Evolutionary conservation across 2,888 invertebrate species (phyloP), one percentile per base, ranked within the genome.

Genomic region (Synanthedon myopaeformis): DNA sequence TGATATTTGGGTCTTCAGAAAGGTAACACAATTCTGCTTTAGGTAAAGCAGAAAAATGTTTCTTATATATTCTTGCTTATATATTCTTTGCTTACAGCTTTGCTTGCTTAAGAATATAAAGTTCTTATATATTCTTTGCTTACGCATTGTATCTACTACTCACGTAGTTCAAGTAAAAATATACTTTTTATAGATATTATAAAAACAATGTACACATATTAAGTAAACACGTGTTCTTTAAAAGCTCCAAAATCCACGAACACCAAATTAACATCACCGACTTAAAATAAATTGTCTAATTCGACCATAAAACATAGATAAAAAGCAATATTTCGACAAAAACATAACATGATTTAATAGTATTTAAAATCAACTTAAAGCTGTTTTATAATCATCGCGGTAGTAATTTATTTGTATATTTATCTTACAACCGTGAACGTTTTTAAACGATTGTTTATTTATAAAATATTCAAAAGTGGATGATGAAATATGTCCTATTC

Each of bases 171-270:
- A 35, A 35, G 0, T 35, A 3, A 10, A 35, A 8, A 35, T 10
- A 35, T n/a, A 2, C 6, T 3, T 8, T 35, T 35, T 10, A 35
- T 10, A 23, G 23, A 35, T 35, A 10, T 35, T 35, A 10, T 35
- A 35, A 35, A 35, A 35, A 8, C 10, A 35, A 35, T 35, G 3
- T 45, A 0, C 2, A 45, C 5, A 2, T 17, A 49, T 13, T 49
- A 49, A 53, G 17, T 23, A 35, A 54, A 69, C 74, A 74, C 63
- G 64, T 73, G 72, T 72, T 66, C 59, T 57, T 53, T 62, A 65
- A 71, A 64, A 66, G 66, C 61, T 71, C 69, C 73, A 65, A 68
- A 68, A 58, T 59, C 0, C 54, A 56, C 62, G 59, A 61, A 59
- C 55, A 61, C 61, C 63, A 62, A n/a, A 60, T 63, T 49, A 17